Base-by-base conservation (phyloP, 1,140 invertebrate species). In the Calephelis virginiensis region DNA sequence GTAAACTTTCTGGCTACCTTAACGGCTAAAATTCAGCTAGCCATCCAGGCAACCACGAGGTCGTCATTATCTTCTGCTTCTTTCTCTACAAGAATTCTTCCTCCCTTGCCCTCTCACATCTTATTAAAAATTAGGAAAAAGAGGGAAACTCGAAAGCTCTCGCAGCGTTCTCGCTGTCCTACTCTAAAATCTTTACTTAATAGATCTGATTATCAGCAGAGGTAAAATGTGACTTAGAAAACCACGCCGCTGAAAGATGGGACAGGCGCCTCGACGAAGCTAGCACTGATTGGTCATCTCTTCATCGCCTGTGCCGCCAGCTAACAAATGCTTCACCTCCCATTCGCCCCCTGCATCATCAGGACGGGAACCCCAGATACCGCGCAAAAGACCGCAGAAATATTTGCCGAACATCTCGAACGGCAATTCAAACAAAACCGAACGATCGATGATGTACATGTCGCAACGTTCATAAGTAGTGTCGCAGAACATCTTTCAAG, bases 181-280 rank as follows among this genome's bases (percentile, higher is more conserved):
- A 56, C 6, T 1, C n/a, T 50, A 5, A 67, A 53, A 8, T 7
- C 6, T 1, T 5, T 9, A 28, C 48, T 66, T 17, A 66, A 66
- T 11, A 9, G n/a, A n/a, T n/a, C n/a, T n/a, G 46, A 10, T 10
- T 48, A 8, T 6, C 46, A 11, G 46, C 46, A 11, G 46, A 48
- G 12, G 10, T 48, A n/a, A 48, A 48, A 3, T 12, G 6, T 11
- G 46, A 48, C 46, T 3, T 48, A 48, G 46, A 48, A 11, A 14
- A 49, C 9, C n/a, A 6, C 6, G n/a, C 48, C 48, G 11, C 48
- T 6, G 48, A 50, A 13, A 56, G 13, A n/a, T 69, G 67, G 67
- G 62, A 64, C 11, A 10, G 5, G 0, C 8, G 13, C 1, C 49
- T 64, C 0, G 46, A 50, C 8, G 12, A 13, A 1, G 67, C 67